Evolutionary conservation across 2,888 invertebrate species (phyloP), one percentile per base, ranked within the genome.

Genomic region (Drosophila monieri): DNA sequence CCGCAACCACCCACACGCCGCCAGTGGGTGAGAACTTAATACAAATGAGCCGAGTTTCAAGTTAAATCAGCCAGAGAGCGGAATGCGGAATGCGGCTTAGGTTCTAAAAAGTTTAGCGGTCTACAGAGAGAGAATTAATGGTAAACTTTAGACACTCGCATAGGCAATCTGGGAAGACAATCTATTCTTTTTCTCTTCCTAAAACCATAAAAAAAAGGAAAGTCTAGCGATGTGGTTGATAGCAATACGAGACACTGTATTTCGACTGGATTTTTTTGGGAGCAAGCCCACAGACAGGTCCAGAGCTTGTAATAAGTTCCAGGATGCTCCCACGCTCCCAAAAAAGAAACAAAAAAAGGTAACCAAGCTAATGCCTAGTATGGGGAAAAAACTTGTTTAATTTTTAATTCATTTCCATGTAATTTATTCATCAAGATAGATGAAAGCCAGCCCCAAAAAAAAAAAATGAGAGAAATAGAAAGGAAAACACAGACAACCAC

Each of bases 11-110:
- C 71, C 66, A 41, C 62, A 62, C 55, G 66, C 69, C 55, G 66
- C 66, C 71, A 23, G 44, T 35, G 58, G 68, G 59, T 56, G 69
- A 47, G 73, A 81, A 88, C 86, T 88, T 85, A 83, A 79, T 88
- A 88, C 83, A 84, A 84, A 84, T 88, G 83, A 87, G 81, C 69
- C 78, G 72, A 78, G 81, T 80, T 85, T 87, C 77, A 83, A 87
- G 88, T 87, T 84, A 84, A 84, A 85, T 88, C 84, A 84, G 79
- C 80, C 64, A 46, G 51, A 65, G 66, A 66, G 49, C 25, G 6
- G 8, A 39, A 49, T 39, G 49, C 14, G 32, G 39, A n/a, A 35
- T 35, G 48, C 53, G 44, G 65, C 47, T 41, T 44, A 54, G 66
- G 53, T 61, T 55, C 49, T 69, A 47, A 62, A 73, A 70, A 64